These are phyloP conservation scores for Eulemur albifrons DNA, from an alignment of 2,797 vertebrate genomes.

Conservation along the genomic window DNA sequence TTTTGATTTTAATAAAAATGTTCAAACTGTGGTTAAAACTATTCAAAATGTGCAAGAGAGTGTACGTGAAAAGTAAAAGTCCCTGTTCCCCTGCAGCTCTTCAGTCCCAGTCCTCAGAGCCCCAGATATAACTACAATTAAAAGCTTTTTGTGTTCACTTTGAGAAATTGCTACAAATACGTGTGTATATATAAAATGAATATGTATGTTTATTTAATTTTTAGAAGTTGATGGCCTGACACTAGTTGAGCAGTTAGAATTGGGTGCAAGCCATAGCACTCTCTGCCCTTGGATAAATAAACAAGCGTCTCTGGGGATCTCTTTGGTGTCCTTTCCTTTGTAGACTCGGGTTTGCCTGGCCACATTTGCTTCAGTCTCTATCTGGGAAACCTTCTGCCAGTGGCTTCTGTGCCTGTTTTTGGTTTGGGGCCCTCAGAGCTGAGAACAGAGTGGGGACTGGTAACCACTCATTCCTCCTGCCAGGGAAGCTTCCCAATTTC, in stretches of 20 bases:
- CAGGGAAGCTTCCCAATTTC: not conserved
- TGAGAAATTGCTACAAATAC: not conserved
- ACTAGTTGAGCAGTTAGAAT: not conserved
- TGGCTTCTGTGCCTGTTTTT: not conserved
- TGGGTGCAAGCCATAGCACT: not conserved
- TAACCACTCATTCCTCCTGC: not conserved
- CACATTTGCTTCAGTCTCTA: not conserved
- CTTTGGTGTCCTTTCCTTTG: not conserved
- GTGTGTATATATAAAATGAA: not conserved
- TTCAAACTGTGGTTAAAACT: not conserved
- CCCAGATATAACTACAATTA: not conserved
- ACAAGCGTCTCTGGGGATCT: not conserved
- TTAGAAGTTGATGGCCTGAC: not conserved
- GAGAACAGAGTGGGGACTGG: not conserved
- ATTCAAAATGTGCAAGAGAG: not conserved
- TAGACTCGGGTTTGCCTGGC: not conserved
- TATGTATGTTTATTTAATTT: not conserved
- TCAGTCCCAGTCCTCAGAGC: not conserved
- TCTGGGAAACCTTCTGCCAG: not conserved
- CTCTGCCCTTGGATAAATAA: not conserved
- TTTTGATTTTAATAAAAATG: conserved; percentile 28
- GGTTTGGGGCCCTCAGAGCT: not conserved
- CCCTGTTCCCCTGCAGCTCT: not conserved
- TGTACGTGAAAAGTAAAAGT: not conserved
- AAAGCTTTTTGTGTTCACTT: not conserved